Percentiles rank a stretch among this genome's conserved stretches.
These are phyloP conservation scores for Parnassius apollo DNA, from an alignment of 2,888 invertebrate species.

Conservation along the genomic window DNA sequence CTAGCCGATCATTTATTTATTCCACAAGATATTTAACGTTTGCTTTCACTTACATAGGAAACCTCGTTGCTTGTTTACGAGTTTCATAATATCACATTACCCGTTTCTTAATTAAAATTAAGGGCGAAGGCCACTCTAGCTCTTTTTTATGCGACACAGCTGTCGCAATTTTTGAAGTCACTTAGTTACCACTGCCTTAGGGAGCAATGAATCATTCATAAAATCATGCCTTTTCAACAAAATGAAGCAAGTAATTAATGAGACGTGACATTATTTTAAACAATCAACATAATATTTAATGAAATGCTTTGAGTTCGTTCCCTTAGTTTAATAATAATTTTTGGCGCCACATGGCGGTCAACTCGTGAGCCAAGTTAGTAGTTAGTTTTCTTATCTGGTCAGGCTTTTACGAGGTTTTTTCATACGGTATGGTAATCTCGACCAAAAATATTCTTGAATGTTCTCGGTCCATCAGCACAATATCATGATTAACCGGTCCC, in stretches of 20 bases:
- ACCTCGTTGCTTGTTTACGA: constrained; percentile 39
- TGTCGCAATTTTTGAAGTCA: constrained; percentile 26
- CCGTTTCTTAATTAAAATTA: constrained; percentile 41
- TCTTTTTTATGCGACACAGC: constrained; percentile 23
- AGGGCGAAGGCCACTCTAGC: constrained; percentile 28
- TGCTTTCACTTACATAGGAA: constrained; percentile 20
- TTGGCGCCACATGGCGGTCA: no score
- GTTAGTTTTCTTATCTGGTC: no score
- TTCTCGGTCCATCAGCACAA: no score
- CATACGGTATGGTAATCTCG: no score
- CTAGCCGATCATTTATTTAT: background rate
- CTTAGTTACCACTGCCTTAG: constrained; percentile 23
- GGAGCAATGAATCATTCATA: constrained; percentile 28
- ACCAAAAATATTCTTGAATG: no score
- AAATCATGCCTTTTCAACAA: constrained; percentile 22
- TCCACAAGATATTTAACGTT: constrained; percentile 18
- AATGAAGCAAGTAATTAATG: constrained; percentile 1
- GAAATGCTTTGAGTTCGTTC: no score
- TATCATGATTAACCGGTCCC: no score
- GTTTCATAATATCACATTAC: constrained; percentile 40
- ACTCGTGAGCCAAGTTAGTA: no score
- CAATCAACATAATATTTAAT: no score
- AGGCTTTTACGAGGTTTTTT: no score
- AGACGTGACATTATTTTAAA: background rate
- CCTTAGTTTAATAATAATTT: no score